Percentiles rank a stretch among this genome's conserved stretches.
Conservation (phyloP, 2,888 invertebrate genomes). For the Drosophila anomalata region DNA sequence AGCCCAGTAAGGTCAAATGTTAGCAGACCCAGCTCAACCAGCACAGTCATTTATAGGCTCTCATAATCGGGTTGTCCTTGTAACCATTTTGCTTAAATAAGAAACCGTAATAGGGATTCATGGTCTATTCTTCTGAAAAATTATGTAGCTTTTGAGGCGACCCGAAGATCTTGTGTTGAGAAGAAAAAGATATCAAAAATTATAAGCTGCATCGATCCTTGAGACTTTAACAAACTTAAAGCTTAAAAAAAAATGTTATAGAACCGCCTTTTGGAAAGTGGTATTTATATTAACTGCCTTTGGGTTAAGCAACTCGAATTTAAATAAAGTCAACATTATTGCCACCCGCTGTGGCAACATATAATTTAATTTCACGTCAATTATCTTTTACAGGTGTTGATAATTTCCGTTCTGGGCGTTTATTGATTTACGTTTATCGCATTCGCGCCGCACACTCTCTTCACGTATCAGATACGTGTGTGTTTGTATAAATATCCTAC, state of each 20-base stretch:
- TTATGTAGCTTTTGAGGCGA: neutral
- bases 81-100: constrained; percentile 64
- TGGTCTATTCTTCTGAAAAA: constrained; percentile 1
- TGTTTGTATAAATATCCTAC: constrained; percentile 5
- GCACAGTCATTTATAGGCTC: constrained; percentile 49
- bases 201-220: too few relatives aligned
- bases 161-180: neutral
- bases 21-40: constrained; percentile 26
- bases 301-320: neutral
- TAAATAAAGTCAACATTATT: constrained; percentile 20
- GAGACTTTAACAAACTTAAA: too few relatives aligned
- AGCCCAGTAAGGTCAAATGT: constrained; percentile 67
- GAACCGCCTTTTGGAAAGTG: neutral
- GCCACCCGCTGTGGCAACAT: constrained; percentile 22
- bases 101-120: constrained; percentile 29
- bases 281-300: neutral
- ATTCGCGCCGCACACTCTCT: constrained; percentile 17
- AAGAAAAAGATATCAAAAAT: neutral
- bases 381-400: constrained; percentile 51
- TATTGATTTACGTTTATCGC: constrained; percentile 51
- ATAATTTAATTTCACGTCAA: constrained; percentile 46
- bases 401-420: constrained; percentile 46
- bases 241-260: too few relatives aligned
- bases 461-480: constrained; percentile 12
- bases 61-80: constrained; percentile 72